These are phyloP conservation scores for Polymixis lichenea DNA, from an alignment of 2,888 invertebrate species.

Conservation along the genomic window DNA sequence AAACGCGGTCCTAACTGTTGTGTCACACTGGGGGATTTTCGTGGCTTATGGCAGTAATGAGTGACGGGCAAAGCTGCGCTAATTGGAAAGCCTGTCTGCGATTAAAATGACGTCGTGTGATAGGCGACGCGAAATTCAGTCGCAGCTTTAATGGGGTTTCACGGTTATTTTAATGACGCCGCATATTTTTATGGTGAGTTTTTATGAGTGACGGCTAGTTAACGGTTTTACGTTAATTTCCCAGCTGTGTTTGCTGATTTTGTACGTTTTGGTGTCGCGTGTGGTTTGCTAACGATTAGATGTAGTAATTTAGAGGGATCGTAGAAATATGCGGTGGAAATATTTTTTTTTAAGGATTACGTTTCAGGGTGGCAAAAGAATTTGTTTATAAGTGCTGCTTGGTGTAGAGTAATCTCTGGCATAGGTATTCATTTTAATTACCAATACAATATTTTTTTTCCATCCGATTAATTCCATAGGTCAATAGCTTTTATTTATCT, in stretches of 20 bases:
- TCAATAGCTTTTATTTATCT: neutral
- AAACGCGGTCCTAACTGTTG: constrained; percentile 63
- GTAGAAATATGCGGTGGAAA: constrained; percentile 17
- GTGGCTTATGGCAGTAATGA: constrained; percentile 68
- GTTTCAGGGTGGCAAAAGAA: neutral
- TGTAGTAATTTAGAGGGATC: constrained; percentile 7
- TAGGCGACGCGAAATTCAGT: constrained; percentile 61
- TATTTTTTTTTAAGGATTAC: neutral
- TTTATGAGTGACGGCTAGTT: constrained; percentile 54
- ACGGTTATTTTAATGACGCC: constrained; percentile 66
- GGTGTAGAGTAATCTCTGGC: neutral
- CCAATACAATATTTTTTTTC: neutral
- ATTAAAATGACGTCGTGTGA: constrained; percentile 68
- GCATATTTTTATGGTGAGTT: constrained; percentile 54
- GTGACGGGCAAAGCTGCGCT: constrained; percentile 66
- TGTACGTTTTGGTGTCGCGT: constrained; percentile 34
- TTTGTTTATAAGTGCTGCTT: neutral
- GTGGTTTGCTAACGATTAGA: constrained; percentile 19
- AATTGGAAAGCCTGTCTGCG: constrained; percentile 71
- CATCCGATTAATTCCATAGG: too few relatives aligned
- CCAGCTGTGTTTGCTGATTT: constrained; percentile 13
- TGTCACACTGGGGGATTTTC: constrained; percentile 64
- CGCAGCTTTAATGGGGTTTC: constrained; percentile 55
- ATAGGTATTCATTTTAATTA: constrained; percentile 9
- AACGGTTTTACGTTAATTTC: constrained; percentile 44